Percentiles rank a stretch among this genome's conserved stretches.
Evolutionary conservation across 2,113 vertebrate genomes (phyloP).

Genomic region (Coreoperca whiteheadi): DNA sequence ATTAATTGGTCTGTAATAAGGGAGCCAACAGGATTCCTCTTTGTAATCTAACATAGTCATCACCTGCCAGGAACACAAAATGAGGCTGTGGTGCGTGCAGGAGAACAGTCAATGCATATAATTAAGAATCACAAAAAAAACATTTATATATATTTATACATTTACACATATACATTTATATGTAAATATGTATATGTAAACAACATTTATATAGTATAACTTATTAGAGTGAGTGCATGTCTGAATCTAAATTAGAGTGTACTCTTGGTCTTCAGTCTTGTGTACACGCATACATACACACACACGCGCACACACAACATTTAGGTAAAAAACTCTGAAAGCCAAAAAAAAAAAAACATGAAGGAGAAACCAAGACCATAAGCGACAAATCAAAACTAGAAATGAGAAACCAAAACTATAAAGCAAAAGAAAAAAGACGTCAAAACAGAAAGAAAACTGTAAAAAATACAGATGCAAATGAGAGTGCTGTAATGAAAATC

Average conservation of each 20-base stretch:
- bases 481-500: conserved; percentile 48
- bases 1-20: background rate
- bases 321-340: conserved; percentile 44
- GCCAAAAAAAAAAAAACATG: conserved; percentile 44
- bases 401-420: conserved; percentile 63
- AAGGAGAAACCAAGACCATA: conserved; percentile 64
- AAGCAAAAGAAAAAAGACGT: conserved; percentile 26
- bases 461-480: conserved; percentile 44
- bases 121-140: background rate
- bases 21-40: background rate
- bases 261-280: background rate
- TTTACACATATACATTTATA: too few species aligned
- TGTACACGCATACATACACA: background rate
- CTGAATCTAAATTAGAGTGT: background rate
- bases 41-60: background rate
- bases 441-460: conserved; percentile 36
- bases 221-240: background rate
- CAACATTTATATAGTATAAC: background rate
- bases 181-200: too few species aligned
- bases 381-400: conserved; percentile 56
- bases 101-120: background rate
- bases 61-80: background rate
- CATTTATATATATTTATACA: too few species aligned
- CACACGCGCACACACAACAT: background rate
- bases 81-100: background rate